These are phyloP conservation scores for Callinectes sapidus DNA, from an alignment of 2,888 invertebrate species.

Conservation along the genomic window DNA sequence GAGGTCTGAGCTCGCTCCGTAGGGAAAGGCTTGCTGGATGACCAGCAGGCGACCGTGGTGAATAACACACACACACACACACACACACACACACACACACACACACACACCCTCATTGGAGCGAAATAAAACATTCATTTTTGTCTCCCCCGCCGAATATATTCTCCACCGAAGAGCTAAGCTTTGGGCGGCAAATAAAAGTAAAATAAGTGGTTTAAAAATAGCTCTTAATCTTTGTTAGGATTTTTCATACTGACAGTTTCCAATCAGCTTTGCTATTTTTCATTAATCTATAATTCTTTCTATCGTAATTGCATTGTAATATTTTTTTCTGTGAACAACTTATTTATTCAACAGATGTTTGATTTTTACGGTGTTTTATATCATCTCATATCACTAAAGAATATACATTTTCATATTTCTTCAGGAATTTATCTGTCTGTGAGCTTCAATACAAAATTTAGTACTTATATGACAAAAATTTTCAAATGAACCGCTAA, in stretches of 20 bases:
- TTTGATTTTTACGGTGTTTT: not conserved
- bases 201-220: not conserved
- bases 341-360: not conserved
- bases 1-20: no score
- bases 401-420: not conserved
- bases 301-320: not conserved
- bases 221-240: not conserved
- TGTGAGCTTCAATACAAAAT: not conserved
- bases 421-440: not conserved
- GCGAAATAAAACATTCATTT: not conserved
- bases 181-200: not conserved
- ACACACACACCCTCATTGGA: not conserved
- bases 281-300: not conserved
- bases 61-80: no score
- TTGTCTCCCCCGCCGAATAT: not conserved
- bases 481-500: not conserved
- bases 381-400: not conserved
- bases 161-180: not conserved
- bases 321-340: not conserved
- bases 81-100: no score
- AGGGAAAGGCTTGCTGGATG: no score
- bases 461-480: not conserved
- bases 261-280: not conserved
- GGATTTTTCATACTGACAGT: not conserved
- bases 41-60: no score